phyloP scores from a whole-genome alignment of 1,140 invertebrate genomes.

The Andricus grossulariae region DNA sequence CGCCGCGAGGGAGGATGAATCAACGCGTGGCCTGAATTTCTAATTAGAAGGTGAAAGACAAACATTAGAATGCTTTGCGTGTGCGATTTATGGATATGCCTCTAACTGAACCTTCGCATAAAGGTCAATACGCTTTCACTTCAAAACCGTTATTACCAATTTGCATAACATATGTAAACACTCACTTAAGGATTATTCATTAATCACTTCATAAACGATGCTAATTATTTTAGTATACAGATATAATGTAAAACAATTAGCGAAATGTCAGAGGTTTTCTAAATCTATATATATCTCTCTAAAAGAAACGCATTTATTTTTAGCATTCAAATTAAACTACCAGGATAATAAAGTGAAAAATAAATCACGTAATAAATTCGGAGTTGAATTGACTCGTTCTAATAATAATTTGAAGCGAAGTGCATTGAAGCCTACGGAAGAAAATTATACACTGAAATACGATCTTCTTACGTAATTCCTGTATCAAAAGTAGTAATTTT shows the following conservation, averaged over 20 bases:
- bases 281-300: too few species aligned
- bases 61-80: background rate
- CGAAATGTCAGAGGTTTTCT: background rate
- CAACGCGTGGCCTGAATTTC: constrained; percentile 25
- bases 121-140: constrained; percentile 19
- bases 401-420: too few species aligned
- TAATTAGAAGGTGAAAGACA: constrained; percentile 11
- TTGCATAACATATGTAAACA: constrained; percentile 19
- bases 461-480: too few species aligned
- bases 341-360: too few species aligned
- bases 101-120: background rate
- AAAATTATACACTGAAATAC: too few species aligned
- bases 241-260: constrained; percentile 6
- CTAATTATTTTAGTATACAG: background rate
- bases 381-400: too few species aligned
- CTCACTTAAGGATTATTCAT: too few species aligned
- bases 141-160: constrained; percentile 20
- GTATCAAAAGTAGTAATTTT: too few species aligned
- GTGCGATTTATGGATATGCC: background rate
- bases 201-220: background rate
- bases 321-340: too few species aligned
- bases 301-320: too few species aligned
- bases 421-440: too few species aligned
- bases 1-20: background rate
- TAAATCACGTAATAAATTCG: too few species aligned